Base-by-base conservation (phyloP, 2,797 vertebrate genomes). In the Lateolabrax maculatus region DNA sequence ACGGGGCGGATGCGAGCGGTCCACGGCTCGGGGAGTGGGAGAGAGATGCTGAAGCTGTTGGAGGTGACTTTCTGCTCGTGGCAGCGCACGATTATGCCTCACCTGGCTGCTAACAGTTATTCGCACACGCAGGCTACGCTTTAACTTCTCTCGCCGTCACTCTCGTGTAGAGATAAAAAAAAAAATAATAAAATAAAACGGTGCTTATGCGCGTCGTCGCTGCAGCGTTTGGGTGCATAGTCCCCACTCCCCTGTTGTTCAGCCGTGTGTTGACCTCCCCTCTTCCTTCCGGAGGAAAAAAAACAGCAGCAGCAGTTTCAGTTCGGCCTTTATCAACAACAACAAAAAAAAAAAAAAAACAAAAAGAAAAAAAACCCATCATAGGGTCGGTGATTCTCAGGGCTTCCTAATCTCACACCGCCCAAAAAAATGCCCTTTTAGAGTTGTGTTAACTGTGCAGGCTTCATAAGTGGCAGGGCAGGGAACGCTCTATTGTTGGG, bases 1-100 rank as follows among this genome's bases (percentile, higher is more conserved):
- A 79, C 62, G 80, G 90, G 92, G 90, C 79, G 88, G 87, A 82
- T 62, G 84, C 12, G 57, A 83, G 76, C 25, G 84, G 80, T 87
- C 80, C 87, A 41, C 61, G 55, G 56, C 52, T 56, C 2, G 69
- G 27, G 65, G 52, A 56, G n/a, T 3, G n/a, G 36, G 63, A 8
- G 18, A 55, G 74, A 44, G 76, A 66, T 71, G 72, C 67, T 56
- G 4, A 57, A 68, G 52, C 44, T 23, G 67, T 37, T 44, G 4
- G 10, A 55, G 57, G 61, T 18, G 73, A 66, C 70, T 75, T 72
- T 10, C 21, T 39, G 62, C 18, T 36, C 73, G 51, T 55, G 15
- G 27, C n/a, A 27, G 36, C 36, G 9, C 13, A 16, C 31, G 55
- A 65, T 70, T 25, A 65, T 46, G 34, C 10, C 10, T 44, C 78